Evolutionary conservation across 2,113 vertebrate species (phyloP).

Genomic region (Rhabdomys dilectus): DNA sequence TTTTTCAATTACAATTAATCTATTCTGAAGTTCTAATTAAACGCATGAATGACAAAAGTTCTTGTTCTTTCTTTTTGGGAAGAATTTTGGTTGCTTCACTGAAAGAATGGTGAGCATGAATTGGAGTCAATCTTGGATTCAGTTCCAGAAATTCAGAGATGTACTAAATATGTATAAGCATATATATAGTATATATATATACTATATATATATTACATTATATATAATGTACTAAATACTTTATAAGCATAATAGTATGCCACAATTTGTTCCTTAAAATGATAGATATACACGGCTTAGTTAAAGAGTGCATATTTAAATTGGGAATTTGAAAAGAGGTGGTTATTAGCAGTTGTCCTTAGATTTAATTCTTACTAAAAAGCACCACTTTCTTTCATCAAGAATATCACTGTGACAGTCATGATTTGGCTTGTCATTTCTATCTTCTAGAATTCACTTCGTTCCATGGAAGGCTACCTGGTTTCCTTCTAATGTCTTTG

Average conservation of each 20-base stretch:
- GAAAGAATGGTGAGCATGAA: not conserved
- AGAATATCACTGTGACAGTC: not conserved
- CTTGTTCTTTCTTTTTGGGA: slow-evolving; percentile 57
- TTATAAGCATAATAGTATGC: not conserved
- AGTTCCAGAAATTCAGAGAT: not conserved
- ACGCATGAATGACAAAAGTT: slow-evolving; percentile 77
- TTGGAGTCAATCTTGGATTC: slow-evolving; percentile 16
- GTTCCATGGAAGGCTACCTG: not conserved
- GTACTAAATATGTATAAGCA: no score
- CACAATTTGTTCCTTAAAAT: not conserved
- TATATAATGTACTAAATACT: not conserved
- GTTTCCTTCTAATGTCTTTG: not conserved
- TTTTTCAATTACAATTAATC: slow-evolving; percentile 87
- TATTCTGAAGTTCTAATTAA: slow-evolving; percentile 88
- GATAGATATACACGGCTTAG: not conserved
- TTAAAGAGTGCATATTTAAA: not conserved
- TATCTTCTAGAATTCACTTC: not conserved
- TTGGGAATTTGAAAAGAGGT: no score
- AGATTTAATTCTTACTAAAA: not conserved
- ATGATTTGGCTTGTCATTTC: not conserved
- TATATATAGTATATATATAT: no score
- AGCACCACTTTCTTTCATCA: not conserved
- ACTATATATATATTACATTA: no score
- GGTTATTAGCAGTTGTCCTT: not conserved
- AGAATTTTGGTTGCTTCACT: slow-evolving; percentile 61